These are phyloP conservation scores for Petrocephalus sullivani DNA, from an alignment of 2,797 vertebrate species.

Conservation along the genomic window DNA sequence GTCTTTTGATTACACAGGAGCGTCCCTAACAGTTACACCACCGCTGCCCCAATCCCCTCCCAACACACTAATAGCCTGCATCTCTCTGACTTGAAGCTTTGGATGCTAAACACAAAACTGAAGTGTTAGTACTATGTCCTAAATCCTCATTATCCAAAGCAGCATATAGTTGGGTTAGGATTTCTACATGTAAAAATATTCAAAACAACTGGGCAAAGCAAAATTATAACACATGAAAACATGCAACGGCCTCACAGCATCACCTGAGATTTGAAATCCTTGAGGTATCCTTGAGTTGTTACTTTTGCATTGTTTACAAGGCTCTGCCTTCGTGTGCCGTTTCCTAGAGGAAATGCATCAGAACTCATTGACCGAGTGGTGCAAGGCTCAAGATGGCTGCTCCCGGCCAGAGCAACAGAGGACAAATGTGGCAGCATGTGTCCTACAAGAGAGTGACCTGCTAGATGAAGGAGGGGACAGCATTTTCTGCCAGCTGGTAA, in stretches of 20 bases:
- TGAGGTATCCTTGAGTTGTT: background rate
- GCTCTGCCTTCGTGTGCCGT: background rate
- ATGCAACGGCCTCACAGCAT: background rate
- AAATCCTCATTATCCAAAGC: background rate
- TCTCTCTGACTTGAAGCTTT: too few relatives aligned
- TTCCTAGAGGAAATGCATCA: slow-evolving; percentile 73
- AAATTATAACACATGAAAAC: background rate
- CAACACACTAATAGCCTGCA: too few relatives aligned
- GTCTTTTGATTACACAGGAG: too few relatives aligned
- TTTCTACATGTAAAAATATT: background rate
- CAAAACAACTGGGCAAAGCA: background rate
- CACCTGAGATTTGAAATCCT: background rate
- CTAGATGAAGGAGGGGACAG: slow-evolving; percentile 59
- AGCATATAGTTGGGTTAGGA: background rate
- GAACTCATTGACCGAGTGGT: slow-evolving; percentile 75
- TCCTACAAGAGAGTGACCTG: slow-evolving; percentile 56
- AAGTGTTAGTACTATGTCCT: too few relatives aligned
- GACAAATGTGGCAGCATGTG: slow-evolving; percentile 37
- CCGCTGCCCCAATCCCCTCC: too few relatives aligned
- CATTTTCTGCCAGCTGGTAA: slow-evolving; percentile 69
- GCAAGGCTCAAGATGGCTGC: slow-evolving; percentile 57
- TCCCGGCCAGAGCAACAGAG: slow-evolving; percentile 50
- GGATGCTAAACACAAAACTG: too few relatives aligned
- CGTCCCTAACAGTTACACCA: too few relatives aligned
- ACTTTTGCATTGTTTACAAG: background rate